Conservation (phyloP, 2,888 invertebrate genomes). For the Drosophila mimetica region DNA sequence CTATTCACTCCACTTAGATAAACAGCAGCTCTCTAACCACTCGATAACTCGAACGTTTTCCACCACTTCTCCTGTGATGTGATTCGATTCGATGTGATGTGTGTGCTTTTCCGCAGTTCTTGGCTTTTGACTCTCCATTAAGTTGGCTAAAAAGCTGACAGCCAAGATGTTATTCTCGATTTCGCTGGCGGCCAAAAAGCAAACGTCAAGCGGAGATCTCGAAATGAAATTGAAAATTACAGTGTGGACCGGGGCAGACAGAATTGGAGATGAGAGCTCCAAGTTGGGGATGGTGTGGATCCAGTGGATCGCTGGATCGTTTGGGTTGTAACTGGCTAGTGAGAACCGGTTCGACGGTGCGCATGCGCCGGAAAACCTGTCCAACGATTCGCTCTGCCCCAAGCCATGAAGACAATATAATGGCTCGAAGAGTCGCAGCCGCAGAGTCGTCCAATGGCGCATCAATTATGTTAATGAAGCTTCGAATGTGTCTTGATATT, state of each 20-base stretch:
- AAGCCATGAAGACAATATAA: slow-evolving; percentile 61
- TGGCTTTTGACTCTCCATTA: slow-evolving; percentile 6
- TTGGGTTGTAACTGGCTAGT: slow-evolving; percentile 34
- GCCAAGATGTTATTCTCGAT: slow-evolving; percentile 19
- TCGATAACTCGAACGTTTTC: slow-evolving; percentile 36
- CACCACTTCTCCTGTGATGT: slow-evolving; percentile 20
- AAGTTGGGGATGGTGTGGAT: slow-evolving; percentile 6
- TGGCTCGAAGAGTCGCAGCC: slow-evolving; percentile 57
- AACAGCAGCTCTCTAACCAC: slow-evolving; percentile 51
- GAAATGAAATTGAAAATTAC: slow-evolving; percentile 71
- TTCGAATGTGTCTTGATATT: slow-evolving; percentile 72
- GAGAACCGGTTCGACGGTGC: slow-evolving; percentile 64
- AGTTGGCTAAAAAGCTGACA: slow-evolving; percentile 8
- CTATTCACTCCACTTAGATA: slow-evolving; percentile 30
- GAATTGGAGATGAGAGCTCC: slow-evolving; percentile 35
- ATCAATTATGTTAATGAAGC: slow-evolving; percentile 78
- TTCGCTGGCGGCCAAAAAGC: slow-evolving; percentile 16
- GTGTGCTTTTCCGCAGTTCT: slow-evolving; percentile 8
- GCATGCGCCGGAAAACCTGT: slow-evolving; percentile 72
- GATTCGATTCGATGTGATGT: neutral
- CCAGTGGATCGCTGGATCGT: neutral
- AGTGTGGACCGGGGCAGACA: slow-evolving; percentile 11
- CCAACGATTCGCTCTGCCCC: slow-evolving; percentile 65
- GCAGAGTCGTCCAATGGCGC: slow-evolving; percentile 65
- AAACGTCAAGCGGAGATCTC: slow-evolving; percentile 24